Percentiles rank a stretch among this genome's conserved stretches.
phyloP scores from a whole-genome alignment of 2,888 invertebrate species.

The Graphium colonna region DNA sequence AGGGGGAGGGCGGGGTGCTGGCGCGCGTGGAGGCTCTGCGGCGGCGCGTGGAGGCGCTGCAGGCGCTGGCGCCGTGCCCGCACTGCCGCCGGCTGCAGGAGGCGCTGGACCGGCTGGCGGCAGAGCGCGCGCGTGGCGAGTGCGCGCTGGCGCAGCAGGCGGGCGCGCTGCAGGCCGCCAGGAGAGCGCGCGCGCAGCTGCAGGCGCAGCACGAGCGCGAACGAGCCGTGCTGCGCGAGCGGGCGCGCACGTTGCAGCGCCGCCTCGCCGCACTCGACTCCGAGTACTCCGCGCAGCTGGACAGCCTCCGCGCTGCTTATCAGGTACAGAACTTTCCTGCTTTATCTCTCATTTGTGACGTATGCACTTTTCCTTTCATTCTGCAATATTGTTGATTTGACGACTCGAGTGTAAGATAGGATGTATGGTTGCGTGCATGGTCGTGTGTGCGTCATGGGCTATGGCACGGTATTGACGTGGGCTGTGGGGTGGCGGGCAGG shows the following conservation, averaged over 20 bases:
- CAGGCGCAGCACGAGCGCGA: conserved; percentile 77
- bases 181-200: conserved; percentile 66
- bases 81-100: conserved; percentile 77
- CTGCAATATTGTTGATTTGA: no score
- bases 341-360: no score
- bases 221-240: conserved; percentile 83
- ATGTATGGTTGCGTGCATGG: background rate
- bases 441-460: background rate
- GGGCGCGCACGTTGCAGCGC: conserved; percentile 85
- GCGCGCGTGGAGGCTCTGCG: conserved; percentile 68
- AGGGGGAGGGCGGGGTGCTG: conserved; percentile 35
- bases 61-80: conserved; percentile 71
- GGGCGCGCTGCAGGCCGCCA: conserved; percentile 64
- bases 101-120: conserved; percentile 66
- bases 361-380: background rate
- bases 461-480: background rate
- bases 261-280: conserved; percentile 87
- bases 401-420: no score
- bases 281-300: conserved; percentile 91
- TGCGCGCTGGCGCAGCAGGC: conserved; percentile 65
- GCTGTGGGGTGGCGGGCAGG: background rate
- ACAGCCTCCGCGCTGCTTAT: conserved; percentile 88
- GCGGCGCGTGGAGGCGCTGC: conserved; percentile 71
- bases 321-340: conserved; percentile 52
- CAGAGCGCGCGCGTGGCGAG: conserved; percentile 64